Conservation (phyloP, 37 sponge, comb jelly and placozoan species). For the Theonella swinhoei region DNA sequence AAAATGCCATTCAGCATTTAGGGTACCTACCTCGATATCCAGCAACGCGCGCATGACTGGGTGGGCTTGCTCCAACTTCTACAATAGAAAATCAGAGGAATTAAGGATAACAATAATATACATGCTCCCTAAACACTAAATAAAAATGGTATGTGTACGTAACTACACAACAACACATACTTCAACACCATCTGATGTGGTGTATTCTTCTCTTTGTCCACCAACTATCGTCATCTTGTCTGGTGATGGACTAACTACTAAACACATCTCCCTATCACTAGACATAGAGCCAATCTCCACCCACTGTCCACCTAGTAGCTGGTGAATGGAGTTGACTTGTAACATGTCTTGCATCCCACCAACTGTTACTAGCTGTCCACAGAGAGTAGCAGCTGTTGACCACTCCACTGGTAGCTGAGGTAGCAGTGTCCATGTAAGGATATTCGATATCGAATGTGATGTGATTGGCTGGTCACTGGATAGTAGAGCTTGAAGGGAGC, state of each 20-base stretch:
- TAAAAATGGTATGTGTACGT: too few species aligned
- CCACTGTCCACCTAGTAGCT: background rate
- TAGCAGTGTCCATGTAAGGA: background rate
- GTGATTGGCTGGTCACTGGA: background rate
- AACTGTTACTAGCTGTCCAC: background rate
- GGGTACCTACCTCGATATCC: too few species aligned
- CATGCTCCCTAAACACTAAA: too few species aligned
- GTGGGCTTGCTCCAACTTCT: too few species aligned
- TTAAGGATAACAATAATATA: too few species aligned
- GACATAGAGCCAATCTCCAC: background rate
- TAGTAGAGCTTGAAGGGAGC: background rate
- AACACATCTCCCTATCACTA: background rate
- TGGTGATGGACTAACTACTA: background rate
- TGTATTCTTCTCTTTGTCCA: background rate
- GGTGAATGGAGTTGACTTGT: background rate
- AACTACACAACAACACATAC: too few species aligned
- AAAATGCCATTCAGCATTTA: too few species aligned
- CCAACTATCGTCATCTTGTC: background rate
- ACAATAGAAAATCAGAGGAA: too few species aligned
- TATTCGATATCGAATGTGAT: too few species aligned
- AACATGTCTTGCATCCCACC: background rate
- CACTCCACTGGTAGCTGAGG: background rate
- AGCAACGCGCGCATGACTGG: too few species aligned
- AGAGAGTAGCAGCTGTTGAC: background rate
- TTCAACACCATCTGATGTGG: background rate